Percentiles rank a stretch among this genome's conserved stretches.
phyloP scores from a whole-genome alignment of 2,113 vertebrate species.

The Tenrec ecaudatus region DNA sequence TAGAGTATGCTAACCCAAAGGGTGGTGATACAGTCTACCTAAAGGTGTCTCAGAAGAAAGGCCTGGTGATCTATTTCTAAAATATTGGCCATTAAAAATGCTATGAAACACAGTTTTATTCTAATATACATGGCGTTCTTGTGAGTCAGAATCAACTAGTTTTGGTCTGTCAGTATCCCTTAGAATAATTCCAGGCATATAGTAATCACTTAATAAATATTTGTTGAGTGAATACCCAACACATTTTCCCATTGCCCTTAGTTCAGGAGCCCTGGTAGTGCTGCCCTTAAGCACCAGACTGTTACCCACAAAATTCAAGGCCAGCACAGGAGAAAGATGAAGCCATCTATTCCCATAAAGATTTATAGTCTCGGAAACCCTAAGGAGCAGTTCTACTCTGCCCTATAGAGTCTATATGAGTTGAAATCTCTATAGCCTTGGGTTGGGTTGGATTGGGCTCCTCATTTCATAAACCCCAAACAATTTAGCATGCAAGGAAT shows the following conservation, averaged over 20 bases:
- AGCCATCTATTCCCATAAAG: too few relatives aligned
- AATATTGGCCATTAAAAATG: background rate
- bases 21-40: background rate
- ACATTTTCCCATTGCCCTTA: background rate
- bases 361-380: too few relatives aligned
- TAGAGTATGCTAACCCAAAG: background rate
- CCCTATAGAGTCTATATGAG: too few relatives aligned
- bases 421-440: too few relatives aligned
- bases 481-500: background rate
- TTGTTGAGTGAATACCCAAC: background rate
- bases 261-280: too few relatives aligned
- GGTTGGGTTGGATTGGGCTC: too few relatives aligned
- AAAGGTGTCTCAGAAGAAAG: background rate
- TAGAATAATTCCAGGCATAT: background rate
- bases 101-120: background rate
- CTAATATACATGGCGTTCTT: background rate
- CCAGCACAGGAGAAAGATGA: too few relatives aligned
- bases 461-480: slow-evolving; percentile 30
- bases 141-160: background rate
- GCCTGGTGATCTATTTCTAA: background rate
- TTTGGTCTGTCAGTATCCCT: background rate
- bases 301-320: too few relatives aligned
- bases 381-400: too few relatives aligned
- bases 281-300: too few relatives aligned
- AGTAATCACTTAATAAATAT: background rate